Percentiles rank a stretch among this genome's conserved stretches.
Conservation (phyloP, 2,113 vertebrate species). For the Gavia stellata region DNA sequence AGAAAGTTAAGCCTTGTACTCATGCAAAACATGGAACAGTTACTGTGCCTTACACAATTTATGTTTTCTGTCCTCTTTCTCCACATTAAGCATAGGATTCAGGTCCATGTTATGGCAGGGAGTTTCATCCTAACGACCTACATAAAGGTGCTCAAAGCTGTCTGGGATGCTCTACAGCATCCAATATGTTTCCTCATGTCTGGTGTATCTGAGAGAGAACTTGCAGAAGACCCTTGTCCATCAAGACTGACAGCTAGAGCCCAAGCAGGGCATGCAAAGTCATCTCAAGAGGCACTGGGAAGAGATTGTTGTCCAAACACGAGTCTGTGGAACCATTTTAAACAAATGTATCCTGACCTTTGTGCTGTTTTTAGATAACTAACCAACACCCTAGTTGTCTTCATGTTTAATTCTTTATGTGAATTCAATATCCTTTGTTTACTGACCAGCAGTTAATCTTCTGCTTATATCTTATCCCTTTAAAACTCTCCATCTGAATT, state of each 20-base stretch:
- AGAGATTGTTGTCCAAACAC: neutral
- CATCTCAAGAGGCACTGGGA: neutral
- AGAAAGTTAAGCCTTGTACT: neutral
- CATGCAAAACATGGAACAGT: neutral
- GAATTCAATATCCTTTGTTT: neutral
- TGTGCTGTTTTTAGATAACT: neutral
- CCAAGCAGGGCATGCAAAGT: neutral
- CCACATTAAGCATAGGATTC: neutral
- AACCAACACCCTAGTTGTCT: neutral
- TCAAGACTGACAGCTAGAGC: neutral
- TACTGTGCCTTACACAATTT: neutral
- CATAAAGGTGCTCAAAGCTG: neutral
- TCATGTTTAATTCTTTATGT: neutral
- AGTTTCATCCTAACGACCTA: neutral
- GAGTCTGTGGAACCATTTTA: neutral
- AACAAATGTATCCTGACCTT: neutral
- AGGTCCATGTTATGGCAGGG: neutral
- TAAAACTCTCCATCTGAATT: neutral
- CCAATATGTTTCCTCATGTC: neutral
- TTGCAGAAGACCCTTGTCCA: neutral
- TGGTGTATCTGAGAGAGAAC: neutral
- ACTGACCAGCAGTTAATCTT: neutral
- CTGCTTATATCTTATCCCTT: neutral
- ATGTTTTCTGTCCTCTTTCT: neutral
- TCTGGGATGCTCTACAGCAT: neutral